Base-by-base conservation (phyloP, 2,797 vertebrate species). In the Scyliorhinus canicula region DNA sequence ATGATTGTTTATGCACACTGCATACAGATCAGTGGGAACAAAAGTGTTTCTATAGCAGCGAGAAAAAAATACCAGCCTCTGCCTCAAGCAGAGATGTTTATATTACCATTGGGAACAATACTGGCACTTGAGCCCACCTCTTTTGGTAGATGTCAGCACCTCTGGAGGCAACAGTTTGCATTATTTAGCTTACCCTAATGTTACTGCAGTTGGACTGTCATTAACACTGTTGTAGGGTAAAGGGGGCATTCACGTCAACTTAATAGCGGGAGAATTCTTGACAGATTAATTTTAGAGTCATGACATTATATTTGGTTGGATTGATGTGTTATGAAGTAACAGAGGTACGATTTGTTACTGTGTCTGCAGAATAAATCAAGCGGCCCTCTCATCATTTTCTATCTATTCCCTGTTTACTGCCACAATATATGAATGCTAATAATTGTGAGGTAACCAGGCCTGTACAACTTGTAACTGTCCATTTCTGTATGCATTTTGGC, bases 211-310 rank as follows among this genome's bases (percentile, higher is more conserved):
- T 88, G 85, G 31, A 16, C 55, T 88, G 35, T 16, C 31, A 60
- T 35, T 57, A 16, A 35, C 52, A 57, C 52, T 57, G 52, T n/a
- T n/a, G 79, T 26, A 47, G 44, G 79, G 44, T 82, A 47, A 82
- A 82, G 7, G 79, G 55, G 31, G 14, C 55, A 88, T n/a, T 57
- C 31, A 7, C 35, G 35, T 88, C 55, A 57, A 88, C 12, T 52
- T 57, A 60, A 88, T 14, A 88, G 3, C n/a, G 28, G 14, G 85
- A 88, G 52, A 88, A 60, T 57, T 57, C 19, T 60, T 88, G 52
- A 88, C 52, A 88, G 35, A 57, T 88, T 88, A 88, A 88, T 93
- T 93, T 67, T 67, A 50, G 9, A 69, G 63, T 93, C 63, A 50
- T 65, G 40, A 65, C n/a, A 40, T 47, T 67, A 65, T 47, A 47